Evolutionary conservation across 2,797 vertebrate species (phyloP).

Genomic region (Onychomys torridus): DNA sequence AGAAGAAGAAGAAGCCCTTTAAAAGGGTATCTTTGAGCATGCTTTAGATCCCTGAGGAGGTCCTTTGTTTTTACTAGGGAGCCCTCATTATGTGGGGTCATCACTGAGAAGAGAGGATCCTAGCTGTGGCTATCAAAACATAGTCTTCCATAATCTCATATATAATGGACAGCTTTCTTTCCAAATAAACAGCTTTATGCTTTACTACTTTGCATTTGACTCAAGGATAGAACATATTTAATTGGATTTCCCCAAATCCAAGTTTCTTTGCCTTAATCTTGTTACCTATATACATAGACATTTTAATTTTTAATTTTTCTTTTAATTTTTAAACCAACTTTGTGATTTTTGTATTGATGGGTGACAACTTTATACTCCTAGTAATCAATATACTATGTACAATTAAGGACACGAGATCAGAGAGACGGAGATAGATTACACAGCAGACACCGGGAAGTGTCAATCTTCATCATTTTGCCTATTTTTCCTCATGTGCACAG

Average conservation of each 20-base stretch:
- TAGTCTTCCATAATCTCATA: background rate
- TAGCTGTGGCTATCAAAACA: background rate
- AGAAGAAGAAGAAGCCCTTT: background rate
- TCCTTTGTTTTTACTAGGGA: background rate
- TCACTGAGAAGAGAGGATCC: background rate
- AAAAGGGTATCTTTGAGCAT: background rate
- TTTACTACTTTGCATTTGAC: background rate
- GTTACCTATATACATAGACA: background rate
- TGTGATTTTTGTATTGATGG: constrained; percentile 91
- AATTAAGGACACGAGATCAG: constrained; percentile 87
- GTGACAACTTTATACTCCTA: constrained; percentile 88
- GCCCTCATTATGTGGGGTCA: background rate
- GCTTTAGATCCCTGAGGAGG: background rate
- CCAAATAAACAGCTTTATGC: background rate
- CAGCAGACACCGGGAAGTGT: constrained; percentile 89
- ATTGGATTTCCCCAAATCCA: background rate
- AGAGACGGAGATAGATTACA: constrained; percentile 87
- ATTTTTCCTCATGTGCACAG: constrained; percentile 88
- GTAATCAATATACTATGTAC: constrained; percentile 90
- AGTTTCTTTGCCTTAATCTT: constrained; percentile 5
- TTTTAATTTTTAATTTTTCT: background rate
- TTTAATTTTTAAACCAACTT: constrained; percentile 87
- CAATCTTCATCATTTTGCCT: constrained; percentile 87
- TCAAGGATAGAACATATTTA: background rate
- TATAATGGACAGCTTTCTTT: background rate